Percentiles rank a stretch among this genome's conserved stretches.
Evolutionary conservation across 2,797 vertebrate genomes (phyloP).

Genomic region (Peromyscus aztecus): DNA sequence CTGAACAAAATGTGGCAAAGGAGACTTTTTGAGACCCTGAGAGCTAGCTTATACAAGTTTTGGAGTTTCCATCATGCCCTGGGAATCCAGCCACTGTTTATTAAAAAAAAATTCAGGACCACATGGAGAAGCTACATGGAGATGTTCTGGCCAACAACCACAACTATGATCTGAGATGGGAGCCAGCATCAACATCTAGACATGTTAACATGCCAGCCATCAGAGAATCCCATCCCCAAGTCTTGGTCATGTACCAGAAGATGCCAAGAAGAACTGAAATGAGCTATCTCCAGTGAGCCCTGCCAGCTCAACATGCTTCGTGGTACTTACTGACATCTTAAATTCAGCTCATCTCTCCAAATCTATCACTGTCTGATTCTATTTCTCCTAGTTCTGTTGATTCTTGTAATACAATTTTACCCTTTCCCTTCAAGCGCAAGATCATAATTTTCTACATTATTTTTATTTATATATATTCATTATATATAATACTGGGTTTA

Average conservation of each 20-base stretch:
- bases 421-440: background rate
- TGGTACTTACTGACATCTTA: background rate
- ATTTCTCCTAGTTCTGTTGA: slow-evolving; percentile 25
- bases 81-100: background rate
- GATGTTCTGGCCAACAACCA: background rate
- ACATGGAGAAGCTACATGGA: background rate
- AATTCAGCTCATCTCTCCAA: background rate
- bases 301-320: background rate
- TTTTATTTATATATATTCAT: background rate
- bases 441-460: background rate
- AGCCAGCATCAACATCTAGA: background rate
- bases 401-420: background rate
- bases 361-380: background rate
- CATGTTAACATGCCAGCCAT: background rate
- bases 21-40: background rate
- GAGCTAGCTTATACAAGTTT: background rate
- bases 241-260: background rate
- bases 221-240: background rate
- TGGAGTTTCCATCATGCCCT: background rate
- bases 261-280: slow-evolving; percentile 18
- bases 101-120: background rate
- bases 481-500: background rate
- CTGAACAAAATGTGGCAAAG: slow-evolving; percentile 29
- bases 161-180: background rate
- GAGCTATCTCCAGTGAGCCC: background rate